Evolutionary conservation across 1,140 invertebrate genomes (phyloP), one percentile per base, ranked within the genome.

Genomic region (Thaumetopoea pityocampa): DNA sequence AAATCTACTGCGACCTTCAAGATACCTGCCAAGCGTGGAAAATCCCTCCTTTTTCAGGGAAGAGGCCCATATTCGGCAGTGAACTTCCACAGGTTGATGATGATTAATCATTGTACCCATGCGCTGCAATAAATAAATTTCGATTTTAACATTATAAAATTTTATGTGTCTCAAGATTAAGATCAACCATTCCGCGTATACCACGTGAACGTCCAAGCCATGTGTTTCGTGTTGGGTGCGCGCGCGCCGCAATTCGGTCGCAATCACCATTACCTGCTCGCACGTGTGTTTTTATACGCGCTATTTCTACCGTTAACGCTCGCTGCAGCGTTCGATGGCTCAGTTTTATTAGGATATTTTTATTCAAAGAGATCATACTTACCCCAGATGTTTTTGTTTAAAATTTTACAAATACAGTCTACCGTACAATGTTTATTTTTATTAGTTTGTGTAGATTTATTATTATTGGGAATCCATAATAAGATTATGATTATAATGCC

Each of bases 211-310:
- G 49, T 9, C 33, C 23, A 15, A 54, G 74, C 71, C 74, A 79
- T 79, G 69, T 79, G 74, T 71, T 74, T 61, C 52, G 8, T 47
- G 63, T 79, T 47, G 62, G 27, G 51, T 61, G 62, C 57, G 57
- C 61, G 48, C 51, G 56, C 69, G 62, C 60, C 60, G 59, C 68
- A 63, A 62, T 59, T 51, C 61, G 53, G 41, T 47, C 55, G 62
- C 72, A 52, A 68, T 70, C 69, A 59, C 62, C 69, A 76, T 74
- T 51, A 53, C 57, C 56, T 73, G 71, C 65, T 54, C 68, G 67
- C 54, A 37, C 43, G 63, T 63, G 65, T 72, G 68, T 73, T 74
- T 74, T 72, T 70, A 73, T 70, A 58, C 55, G 11, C 57, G 51
- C 66, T 71, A 71, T 71, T 68, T 73, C n/a, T 68, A 67, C 65